A percentile compares a stretch with the other conserved stretches of the same genome.
Evolutionary conservation across 1,140 invertebrate species (phyloP).

Genomic region (Helicoverpa zea): DNA sequence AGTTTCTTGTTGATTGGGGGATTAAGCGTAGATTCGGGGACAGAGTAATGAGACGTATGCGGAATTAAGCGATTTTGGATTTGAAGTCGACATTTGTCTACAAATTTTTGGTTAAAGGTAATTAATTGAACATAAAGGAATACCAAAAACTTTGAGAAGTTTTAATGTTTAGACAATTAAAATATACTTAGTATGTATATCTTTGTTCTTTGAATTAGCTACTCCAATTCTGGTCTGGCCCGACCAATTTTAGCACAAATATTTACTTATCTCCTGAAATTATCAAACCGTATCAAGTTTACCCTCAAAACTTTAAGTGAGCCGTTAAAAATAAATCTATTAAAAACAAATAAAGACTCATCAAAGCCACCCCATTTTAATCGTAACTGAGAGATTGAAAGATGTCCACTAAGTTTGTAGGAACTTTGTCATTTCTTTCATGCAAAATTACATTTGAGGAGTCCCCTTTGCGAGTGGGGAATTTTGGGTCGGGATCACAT

Average conservation of each 20-base stretch:
- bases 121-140: too few relatives aligned
- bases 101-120: background rate
- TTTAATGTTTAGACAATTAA: too few relatives aligned
- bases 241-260: too few relatives aligned
- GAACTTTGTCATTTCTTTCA: constrained; percentile 78
- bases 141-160: background rate
- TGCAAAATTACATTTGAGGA: constrained; percentile 78
- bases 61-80: constrained; percentile 2
- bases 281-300: background rate
- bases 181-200: too few relatives aligned
- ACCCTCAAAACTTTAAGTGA: background rate
- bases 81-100: background rate
- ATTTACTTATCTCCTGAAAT: too few relatives aligned
- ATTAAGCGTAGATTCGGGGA: constrained; percentile 33
- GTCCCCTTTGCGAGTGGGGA: constrained; percentile 67
- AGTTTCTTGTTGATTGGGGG: constrained; percentile 43
- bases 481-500: constrained; percentile 77
- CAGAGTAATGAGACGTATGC: constrained; percentile 26
- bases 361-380: constrained; percentile 49
- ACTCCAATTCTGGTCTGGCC: too few relatives aligned
- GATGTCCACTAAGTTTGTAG: constrained; percentile 60
- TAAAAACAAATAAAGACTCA: constrained; percentile 40
- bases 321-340: constrained; percentile 8
- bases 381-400: constrained; percentile 59
- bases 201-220: too few relatives aligned